Evolutionary conservation across 2,113 vertebrate genomes (phyloP), one percentile per base, ranked within the genome.

Genomic region (Neofelis nebulosa): DNA sequence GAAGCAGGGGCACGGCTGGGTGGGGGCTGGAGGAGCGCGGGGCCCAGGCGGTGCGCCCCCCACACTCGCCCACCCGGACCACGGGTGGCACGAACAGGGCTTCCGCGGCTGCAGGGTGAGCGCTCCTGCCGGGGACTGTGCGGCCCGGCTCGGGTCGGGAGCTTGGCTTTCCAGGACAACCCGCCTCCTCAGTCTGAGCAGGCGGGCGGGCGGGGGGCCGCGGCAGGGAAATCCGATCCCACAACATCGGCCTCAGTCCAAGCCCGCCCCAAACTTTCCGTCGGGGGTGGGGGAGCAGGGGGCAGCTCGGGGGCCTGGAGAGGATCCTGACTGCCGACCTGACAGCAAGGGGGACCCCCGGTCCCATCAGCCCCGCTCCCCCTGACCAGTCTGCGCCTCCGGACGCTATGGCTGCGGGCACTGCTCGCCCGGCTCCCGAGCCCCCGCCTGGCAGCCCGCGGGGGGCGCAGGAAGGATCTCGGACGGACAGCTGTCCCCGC

Each of bases 201-300:
- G 89, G 73, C 71, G 86, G 89, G 66, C 38, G 83, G 78, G 83
- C 85, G 50, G 91, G 96, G 96, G 98, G 91, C 94, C 96, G 87
- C 89, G 45, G 96, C 73, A 48, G 97, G 98, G 97, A 98, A 97
- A 98, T 95, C 97, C 83, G 97, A 98, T 97, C 91, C 96, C 98
- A 96, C 93, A 97, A 96, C 97, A 95, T 96, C 96, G 93, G 97
- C 98, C 68, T 25, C 65, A 15, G 85, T 79, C 97, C 96, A 93
- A 97, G 96, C 97, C 97, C 96, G 98, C 97, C 98, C 97, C 95
- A 97, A 98, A 98, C 96, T 98, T 98, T 98, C 97, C 97, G 76
- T 93, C 81, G 38, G 33, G 84, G 97, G 95, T 93, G 90, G 95
- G 33, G 94, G 74, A 66, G 41, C 50, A 10, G n/a, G 80, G 88